These are phyloP conservation scores for Nymphicus hollandicus DNA, from an alignment of 2,113 vertebrate genomes.

Conservation along the genomic window DNA sequence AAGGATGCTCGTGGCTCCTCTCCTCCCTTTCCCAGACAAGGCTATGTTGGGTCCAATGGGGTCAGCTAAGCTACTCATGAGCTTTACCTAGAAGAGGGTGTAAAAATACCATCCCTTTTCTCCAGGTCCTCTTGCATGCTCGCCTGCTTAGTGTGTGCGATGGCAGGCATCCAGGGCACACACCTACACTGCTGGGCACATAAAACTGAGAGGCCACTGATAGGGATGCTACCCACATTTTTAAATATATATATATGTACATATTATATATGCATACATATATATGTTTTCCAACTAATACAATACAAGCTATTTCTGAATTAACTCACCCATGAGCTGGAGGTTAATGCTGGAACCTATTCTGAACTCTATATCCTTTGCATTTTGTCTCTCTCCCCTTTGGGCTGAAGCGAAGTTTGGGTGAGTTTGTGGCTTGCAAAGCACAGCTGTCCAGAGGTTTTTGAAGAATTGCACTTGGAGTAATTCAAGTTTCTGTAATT, in stretches of 20 bases:
- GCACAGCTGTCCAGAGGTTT: neutral
- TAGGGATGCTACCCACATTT: neutral
- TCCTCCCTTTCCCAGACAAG: neutral
- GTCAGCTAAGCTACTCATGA: slow-evolving; percentile 9
- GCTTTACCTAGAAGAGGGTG: neutral
- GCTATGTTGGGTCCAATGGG: neutral
- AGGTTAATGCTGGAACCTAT: neutral
- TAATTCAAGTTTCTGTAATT: slow-evolving; percentile 56
- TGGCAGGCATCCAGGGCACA: neutral
- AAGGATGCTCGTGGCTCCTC: neutral
- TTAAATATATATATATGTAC: neutral
- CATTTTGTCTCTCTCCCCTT: neutral
- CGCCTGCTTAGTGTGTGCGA: neutral
- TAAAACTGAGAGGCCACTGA: neutral
- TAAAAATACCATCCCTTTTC: neutral
- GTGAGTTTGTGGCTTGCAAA: slow-evolving; percentile 14
- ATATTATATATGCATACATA: neutral
- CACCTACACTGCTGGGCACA: neutral
- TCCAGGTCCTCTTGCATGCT: neutral
- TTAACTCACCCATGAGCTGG: neutral
- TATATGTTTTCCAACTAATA: neutral
- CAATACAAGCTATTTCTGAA: neutral
- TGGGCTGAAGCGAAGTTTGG: neutral
- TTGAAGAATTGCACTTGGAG: slow-evolving; percentile 72
- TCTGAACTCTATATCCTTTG: neutral